Conservation (phyloP, 2,888 invertebrate species). For the Athetis lepigone region DNA sequence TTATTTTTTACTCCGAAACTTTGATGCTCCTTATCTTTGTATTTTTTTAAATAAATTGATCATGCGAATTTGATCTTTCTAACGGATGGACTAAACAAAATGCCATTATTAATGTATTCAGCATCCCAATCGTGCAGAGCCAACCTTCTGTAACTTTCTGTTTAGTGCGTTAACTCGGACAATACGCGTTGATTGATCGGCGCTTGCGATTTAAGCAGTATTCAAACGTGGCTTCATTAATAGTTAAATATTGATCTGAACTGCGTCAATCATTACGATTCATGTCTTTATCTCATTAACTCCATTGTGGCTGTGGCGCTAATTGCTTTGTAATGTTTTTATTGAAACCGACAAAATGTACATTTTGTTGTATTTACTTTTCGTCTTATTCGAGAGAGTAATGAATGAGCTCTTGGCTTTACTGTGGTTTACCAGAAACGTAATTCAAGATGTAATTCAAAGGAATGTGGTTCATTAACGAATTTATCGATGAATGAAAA, state of each 20-base stretch:
- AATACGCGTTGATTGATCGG: slow-evolving; percentile 69
- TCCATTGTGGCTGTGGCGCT: slow-evolving; percentile 33
- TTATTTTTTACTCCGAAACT: too few species aligned
- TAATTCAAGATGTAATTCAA: slow-evolving; percentile 9
- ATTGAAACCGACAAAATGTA: slow-evolving; percentile 20
- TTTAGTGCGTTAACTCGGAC: slow-evolving; percentile 37
- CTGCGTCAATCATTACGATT: slow-evolving; percentile 44
- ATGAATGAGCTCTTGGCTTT: slow-evolving; percentile 25
- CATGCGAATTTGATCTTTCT: too few species aligned
- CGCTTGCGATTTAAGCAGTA: slow-evolving; percentile 65
- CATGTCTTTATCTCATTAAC: slow-evolving; percentile 60
- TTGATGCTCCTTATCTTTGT: too few species aligned
- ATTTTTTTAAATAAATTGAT: too few species aligned
- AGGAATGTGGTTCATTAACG: neutral
- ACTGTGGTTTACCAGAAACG: slow-evolving; percentile 16
- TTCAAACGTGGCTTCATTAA: slow-evolving; percentile 65
- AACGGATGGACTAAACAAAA: too few species aligned
- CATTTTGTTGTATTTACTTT: slow-evolving; percentile 9
- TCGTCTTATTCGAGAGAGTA: slow-evolving; percentile 25
- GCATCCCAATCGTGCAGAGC: neutral
- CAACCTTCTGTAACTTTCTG: neutral
- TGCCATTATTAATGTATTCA: too few species aligned
- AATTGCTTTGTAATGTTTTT: slow-evolving; percentile 45
- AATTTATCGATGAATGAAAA: too few species aligned
- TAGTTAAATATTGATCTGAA: slow-evolving; percentile 54